A percentile compares a stretch with the other conserved stretches of the same genome.
phyloP scores from a whole-genome alignment of 2,797 vertebrate species.

The Harpagifer antarcticus region DNA sequence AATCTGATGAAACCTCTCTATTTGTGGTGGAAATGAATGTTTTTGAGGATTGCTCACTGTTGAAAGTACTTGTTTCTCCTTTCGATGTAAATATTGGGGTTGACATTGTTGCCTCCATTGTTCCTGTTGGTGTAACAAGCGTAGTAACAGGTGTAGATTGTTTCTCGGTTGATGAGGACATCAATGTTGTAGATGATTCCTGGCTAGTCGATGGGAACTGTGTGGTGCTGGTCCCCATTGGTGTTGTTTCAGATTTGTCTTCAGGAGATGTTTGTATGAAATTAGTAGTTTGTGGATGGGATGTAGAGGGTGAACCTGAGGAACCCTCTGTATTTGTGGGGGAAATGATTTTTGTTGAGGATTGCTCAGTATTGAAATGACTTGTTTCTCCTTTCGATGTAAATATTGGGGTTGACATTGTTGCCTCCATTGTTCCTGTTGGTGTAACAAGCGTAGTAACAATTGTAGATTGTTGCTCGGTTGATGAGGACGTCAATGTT shows the following conservation, averaged over 20 bases:
- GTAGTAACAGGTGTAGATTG: too few species aligned
- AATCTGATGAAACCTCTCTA: neutral
- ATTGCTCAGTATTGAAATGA: too few species aligned
- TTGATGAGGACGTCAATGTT: neutral
- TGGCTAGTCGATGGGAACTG: rapidly evolving
- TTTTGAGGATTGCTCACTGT: neutral
- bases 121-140: neutral
- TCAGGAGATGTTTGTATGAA: neutral
- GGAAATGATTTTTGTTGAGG: too few species aligned
- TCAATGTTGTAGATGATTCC: neutral
- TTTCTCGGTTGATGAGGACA: neutral
- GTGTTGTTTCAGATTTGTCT: neutral
- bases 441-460: too few species aligned
- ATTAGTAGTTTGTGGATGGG: neutral
- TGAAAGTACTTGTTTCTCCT: neutral
- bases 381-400: too few species aligned
- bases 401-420: too few species aligned
- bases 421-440: neutral
- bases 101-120: neutral
- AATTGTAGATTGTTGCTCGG: neutral
- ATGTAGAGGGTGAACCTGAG: neutral
- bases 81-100: neutral
- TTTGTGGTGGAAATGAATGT: neutral
- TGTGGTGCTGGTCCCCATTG: neutral
- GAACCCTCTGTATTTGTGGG: neutral